These are phyloP conservation scores for Suricata suricatta DNA, from an alignment of 2,113 vertebrate genomes.

Conservation along the genomic window DNA sequence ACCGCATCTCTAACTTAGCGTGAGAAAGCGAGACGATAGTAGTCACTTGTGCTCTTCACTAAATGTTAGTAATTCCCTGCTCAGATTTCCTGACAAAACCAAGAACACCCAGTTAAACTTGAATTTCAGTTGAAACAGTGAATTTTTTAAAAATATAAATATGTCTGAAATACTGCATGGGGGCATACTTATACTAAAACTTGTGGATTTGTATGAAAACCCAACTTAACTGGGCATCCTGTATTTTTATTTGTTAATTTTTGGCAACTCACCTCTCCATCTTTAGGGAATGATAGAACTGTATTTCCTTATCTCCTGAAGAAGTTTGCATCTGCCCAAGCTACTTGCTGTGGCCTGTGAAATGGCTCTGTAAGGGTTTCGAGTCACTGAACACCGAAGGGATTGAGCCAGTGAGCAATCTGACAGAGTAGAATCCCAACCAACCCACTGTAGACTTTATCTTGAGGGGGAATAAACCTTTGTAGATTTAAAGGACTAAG, in stretches of 20 bases:
- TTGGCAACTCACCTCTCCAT: background rate
- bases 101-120: background rate
- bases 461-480: background rate
- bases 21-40: background rate
- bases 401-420: background rate
- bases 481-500: background rate
- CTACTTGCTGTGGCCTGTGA: background rate
- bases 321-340: background rate
- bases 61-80: background rate
- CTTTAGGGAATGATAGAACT: background rate
- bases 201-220: background rate
- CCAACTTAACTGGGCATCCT: background rate
- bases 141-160: background rate
- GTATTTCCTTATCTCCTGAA: background rate
- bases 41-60: background rate
- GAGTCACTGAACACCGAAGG: background rate
- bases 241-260: background rate
- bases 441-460: background rate
- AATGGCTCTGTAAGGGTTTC: background rate
- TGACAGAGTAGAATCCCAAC: background rate
- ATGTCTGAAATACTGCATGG: background rate
- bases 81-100: background rate
- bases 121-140: background rate
- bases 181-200: background rate
- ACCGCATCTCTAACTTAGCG: background rate